Evolutionary conservation across 2,113 vertebrate genomes (phyloP).

Genomic region (Otolemur garnettii): DNA sequence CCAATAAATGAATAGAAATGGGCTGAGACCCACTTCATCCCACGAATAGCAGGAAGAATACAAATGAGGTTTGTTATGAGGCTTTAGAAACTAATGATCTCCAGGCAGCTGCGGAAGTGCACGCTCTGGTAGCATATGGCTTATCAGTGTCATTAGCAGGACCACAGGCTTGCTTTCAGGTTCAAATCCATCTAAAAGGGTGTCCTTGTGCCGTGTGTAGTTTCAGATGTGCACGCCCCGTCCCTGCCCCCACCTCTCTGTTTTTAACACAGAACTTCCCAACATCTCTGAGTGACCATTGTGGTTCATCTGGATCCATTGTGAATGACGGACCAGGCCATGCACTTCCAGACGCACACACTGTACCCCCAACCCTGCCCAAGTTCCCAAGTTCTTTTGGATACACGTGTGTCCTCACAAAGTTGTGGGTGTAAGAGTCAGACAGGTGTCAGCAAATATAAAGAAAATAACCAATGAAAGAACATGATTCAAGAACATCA

Average conservation of each 20-base stretch:
- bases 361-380: too few species aligned
- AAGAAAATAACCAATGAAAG: background rate
- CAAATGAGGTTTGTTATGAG: constrained; percentile 45
- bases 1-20: constrained; percentile 30
- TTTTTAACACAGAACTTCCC: background rate
- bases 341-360: background rate
- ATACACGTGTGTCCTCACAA: background rate
- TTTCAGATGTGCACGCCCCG: fast-evolving
- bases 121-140: background rate
- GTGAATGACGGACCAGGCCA: fast-evolving
- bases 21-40: constrained; percentile 57
- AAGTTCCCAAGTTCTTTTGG: too few species aligned
- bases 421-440: fast-evolving
- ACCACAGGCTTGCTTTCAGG: background rate
- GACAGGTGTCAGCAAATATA: background rate
- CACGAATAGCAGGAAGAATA: constrained; percentile 17
- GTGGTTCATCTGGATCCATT: too few species aligned
- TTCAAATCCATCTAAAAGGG: fast-evolving
- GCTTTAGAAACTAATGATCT: background rate
- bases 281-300: background rate
- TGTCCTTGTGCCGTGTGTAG: fast-evolving
- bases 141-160: background rate
- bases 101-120: background rate
- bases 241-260: background rate
- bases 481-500: background rate